Base-by-base conservation (phyloP, 2,797 vertebrate genomes). In the Potorous gilbertii region DNA sequence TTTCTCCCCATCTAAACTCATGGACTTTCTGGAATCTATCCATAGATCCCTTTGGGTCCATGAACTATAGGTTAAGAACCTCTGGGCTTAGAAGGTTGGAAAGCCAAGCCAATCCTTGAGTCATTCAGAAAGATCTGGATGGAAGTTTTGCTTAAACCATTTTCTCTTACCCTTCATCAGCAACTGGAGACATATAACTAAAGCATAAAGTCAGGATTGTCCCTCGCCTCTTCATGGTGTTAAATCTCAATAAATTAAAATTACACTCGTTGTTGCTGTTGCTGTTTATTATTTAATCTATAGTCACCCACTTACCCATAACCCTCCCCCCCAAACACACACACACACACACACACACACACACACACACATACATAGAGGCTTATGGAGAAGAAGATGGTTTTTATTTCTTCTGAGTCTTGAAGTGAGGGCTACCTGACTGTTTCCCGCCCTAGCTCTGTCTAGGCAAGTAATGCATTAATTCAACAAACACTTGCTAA, bases 181-280 rank as follows among this genome's bases (percentile, higher is more conserved):
- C 62, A 0, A 29, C 90, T 56, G 90, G 94, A 95, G 55, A 92
- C 93, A 57, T 95, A 90, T 18, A 55, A 95, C 97, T 40, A 95
- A 97, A 94, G 95, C 93, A 93, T 96, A 90, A 92, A 14, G 94
- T 94, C 90, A n/a, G 66, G 24, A 94, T 97, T 96, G 97, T 94
- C 96, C 93, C 57, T 96, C 92, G 96, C 94, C 90, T 55, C 94
- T 54, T 46, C 92, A 52, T 93, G 56, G 59, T 92, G 94, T 92
- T 40, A 66, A 96, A 90, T 87, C 91, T 96, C 96, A 96, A 96
- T 94, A 96, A 97, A 97, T 96, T 87, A 95, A 95, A 50, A 96
- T 96, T 97, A 95, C 93, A 92, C 52, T 74, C 50, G 50, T 50
- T 50, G 50, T 50, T 90, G 52, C 93, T 98, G 8, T 95, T 81